Evolutionary conservation across 1,140 invertebrate species (phyloP).

Genomic region (Papilio xuthus): DNA sequence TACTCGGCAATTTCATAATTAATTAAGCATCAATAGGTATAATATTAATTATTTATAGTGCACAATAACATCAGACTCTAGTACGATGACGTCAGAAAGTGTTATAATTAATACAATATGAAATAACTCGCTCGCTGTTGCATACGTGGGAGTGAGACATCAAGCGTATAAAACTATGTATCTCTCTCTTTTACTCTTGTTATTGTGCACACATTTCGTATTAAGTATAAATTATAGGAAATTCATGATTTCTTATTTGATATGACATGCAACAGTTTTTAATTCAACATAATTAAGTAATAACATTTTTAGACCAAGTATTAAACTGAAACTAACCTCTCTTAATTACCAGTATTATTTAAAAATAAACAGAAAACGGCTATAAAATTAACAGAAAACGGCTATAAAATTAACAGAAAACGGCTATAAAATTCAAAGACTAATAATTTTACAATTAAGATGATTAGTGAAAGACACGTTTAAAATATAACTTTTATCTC

Average conservation of each 20-base stretch:
- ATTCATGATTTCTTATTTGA: not conserved
- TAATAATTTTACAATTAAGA: not conserved
- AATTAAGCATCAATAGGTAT: not conserved
- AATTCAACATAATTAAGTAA: not conserved
- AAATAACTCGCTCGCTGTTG: not conserved
- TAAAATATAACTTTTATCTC: not conserved
- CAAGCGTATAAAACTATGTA: not conserved
- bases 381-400: too few relatives aligned
- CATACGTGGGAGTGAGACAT: not conserved
- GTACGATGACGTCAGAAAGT: not conserved
- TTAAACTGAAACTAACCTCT: slow-evolving; percentile 9
- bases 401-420: not conserved
- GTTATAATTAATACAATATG: not conserved
- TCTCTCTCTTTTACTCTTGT: not conserved
- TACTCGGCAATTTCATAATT: not conserved
- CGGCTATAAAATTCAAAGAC: slow-evolving; percentile 8
- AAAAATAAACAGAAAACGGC: too few relatives aligned
- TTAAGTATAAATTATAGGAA: not conserved
- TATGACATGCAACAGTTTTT: not conserved
- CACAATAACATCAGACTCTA: not conserved
- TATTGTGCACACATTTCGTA: not conserved
- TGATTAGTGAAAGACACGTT: not conserved
- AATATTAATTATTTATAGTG: not conserved
- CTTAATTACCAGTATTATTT: slow-evolving; percentile 7
- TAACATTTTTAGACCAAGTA: not conserved